Evolutionary conservation across 2,888 invertebrate genomes (phyloP).

Genomic region (Oscheius myriophilus): DNA sequence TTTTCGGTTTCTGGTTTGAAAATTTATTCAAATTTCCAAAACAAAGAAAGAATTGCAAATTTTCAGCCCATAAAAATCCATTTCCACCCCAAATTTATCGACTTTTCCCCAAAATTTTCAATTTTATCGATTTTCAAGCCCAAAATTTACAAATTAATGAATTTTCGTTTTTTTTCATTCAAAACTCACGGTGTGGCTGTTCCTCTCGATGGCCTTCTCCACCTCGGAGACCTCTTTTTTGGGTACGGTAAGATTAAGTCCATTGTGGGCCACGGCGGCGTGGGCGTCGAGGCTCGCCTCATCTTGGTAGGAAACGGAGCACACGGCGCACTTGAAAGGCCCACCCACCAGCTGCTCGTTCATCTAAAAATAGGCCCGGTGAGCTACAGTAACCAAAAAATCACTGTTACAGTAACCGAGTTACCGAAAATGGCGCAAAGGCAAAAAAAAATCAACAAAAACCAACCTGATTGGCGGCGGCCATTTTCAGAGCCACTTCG

Average conservation of each 20-base stretch:
- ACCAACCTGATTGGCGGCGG: constrained; percentile 40
- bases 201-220: constrained; percentile 55
- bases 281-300: constrained; percentile 30
- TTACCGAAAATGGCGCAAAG: neutral
- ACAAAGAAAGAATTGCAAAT: no score
- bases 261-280: constrained; percentile 19
- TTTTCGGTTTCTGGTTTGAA: no score
- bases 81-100: no score
- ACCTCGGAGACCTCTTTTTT: constrained; percentile 37
- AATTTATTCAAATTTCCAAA: no score
- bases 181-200: constrained; percentile 62
- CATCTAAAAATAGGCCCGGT: no score
- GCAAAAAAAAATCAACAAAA: neutral
- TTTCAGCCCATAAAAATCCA: no score
- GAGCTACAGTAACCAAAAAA: no score
- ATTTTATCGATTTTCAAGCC: no score
- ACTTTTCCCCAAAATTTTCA: no score
- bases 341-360: constrained; percentile 24
- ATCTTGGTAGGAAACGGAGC: constrained; percentile 10
- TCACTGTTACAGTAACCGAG: neutral
- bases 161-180: no score
- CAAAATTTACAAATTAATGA: no score
- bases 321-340: constrained; percentile 23
- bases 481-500: constrained; percentile 60
- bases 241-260: constrained; percentile 41